These are phyloP conservation scores for Aphis craccivora DNA, from an alignment of 1,140 invertebrate genomes.

Conservation along the genomic window DNA sequence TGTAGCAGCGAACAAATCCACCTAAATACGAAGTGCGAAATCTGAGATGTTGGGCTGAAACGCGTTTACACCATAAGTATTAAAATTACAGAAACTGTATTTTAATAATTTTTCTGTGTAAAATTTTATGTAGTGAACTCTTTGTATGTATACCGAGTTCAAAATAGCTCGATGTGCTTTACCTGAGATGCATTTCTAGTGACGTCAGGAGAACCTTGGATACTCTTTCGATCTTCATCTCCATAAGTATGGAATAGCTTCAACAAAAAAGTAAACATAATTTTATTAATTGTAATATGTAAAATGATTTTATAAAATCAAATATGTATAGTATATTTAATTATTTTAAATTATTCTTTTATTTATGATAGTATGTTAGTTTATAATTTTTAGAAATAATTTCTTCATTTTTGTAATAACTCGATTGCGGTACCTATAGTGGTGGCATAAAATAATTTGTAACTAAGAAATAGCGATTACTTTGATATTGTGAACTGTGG, in stretches of 20 bases:
- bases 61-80: not conserved
- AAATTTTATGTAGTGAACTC: not conserved
- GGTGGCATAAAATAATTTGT: too few species aligned
- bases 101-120: constrained; percentile 9
- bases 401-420: too few species aligned
- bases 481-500: not conserved
- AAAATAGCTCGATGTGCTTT: not conserved
- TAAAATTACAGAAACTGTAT: constrained; percentile 15
- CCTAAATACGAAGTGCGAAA: constrained; percentile 46
- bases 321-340: not conserved
- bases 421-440: too few species aligned
- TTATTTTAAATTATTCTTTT: too few species aligned
- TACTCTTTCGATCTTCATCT: constrained; percentile 69
- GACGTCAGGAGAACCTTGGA: constrained; percentile 62
- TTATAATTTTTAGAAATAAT: too few species aligned
- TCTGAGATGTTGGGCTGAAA: constrained; percentile 51
- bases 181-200: constrained; percentile 59
- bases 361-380: too few species aligned
- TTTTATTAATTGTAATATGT: not conserved
- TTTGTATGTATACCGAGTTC: not conserved
- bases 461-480: not conserved
- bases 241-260: constrained; percentile 73
- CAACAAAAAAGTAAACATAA: constrained; percentile 59
- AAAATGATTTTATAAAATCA: not conserved
- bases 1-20: not conserved